Evolutionary conservation across 2,113 vertebrate genomes (phyloP), one percentile per base, ranked within the genome.

Genomic region (Paratilapia polleni): DNA sequence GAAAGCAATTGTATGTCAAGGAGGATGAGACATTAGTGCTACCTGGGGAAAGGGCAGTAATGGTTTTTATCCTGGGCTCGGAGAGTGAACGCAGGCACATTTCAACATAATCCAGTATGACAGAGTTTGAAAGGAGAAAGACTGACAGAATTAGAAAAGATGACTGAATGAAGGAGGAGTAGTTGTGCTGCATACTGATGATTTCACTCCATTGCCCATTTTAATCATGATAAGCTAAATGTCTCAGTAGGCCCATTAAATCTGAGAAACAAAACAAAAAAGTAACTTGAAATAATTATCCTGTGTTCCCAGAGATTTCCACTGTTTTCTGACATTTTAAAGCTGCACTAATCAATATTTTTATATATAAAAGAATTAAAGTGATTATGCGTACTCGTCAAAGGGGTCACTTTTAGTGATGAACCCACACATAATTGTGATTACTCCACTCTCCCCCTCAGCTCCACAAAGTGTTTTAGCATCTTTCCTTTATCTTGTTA

Each of bases 21-120:
- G 80, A 90, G 86, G 85, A 91, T 87, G 81, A 88, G 84, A 83
- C 81, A 82, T 84, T 60, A 73, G 56, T 47, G 80, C 57, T 41
- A 49, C 79, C 81, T 28, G 73, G 86, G 81, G 80, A 61, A 68
- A 61, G 70, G 83, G 78, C 78, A 22, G 60, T 17, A 13, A 66
- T 61, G 81, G 87, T 77, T 89, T 85, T 66, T 81, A 73, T 82
- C 86, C 36, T 2, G 2, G 66, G 75, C 88, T 87, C 78, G 70
- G 49, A 38, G 56, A 76, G 83, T 17, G 62, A 86, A 68, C 82
- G 43, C 34, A 63, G 80, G 77, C 68, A 54, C 81, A 89, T 88
- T 85, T 54, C n/a, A 20, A 62, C 76, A 68, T 91, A 88, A 92
- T 87, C 86, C 83, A 74, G 14, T 19, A 17, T 74, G 89, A 87